Evolutionary conservation across 2,888 invertebrate species (phyloP), one percentile per base, ranked within the genome.

Genomic region (Epirrhoe alternata): DNA sequence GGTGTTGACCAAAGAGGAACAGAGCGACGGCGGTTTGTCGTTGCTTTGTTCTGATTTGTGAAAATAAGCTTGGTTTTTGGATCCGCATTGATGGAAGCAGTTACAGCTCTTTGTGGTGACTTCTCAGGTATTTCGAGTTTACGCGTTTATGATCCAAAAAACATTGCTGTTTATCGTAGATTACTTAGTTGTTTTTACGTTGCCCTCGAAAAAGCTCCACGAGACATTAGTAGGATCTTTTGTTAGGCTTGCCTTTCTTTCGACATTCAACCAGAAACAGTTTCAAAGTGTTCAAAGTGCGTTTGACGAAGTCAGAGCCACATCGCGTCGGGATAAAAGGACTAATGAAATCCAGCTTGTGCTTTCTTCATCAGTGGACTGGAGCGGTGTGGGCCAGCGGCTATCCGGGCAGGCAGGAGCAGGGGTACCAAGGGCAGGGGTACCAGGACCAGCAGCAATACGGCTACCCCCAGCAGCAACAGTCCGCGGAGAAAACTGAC

Each of bases 311-410:
- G 90, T 88, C 86, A 87, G 87, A 87, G 87, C 86, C 88, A 83
- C 80, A 59, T 68, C 77, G 73, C 82, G 82, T 64, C 83, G 82
- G 83, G 82, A 81, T 81, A 78, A 87, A 86, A 82, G 86, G 86
- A 87, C 89, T 89, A 89, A 89, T 91, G 89, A 90, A 90, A 88
- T 82, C 89, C 88, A 92, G 92, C 87, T 86, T 92, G 87, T 91
- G 82, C 89, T 91, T 92, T 92, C 78, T 90, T 88, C 89, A 90
- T 89, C 91, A 92, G 92, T 83, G 86, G 87, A 84, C 70, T 61
- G 60, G 60, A 85, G 83, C 75, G 78, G 83, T 86, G 81, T 74
- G 82, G 63, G 75, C 49, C 68, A 69, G 63, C 63, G 67, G 68
- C 31, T 56, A 61, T 7, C 24, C 50, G 7, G 64, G 57, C 38